Conservation (phyloP, 92 coral and sea anemone species). For the Metridium senile region DNA sequence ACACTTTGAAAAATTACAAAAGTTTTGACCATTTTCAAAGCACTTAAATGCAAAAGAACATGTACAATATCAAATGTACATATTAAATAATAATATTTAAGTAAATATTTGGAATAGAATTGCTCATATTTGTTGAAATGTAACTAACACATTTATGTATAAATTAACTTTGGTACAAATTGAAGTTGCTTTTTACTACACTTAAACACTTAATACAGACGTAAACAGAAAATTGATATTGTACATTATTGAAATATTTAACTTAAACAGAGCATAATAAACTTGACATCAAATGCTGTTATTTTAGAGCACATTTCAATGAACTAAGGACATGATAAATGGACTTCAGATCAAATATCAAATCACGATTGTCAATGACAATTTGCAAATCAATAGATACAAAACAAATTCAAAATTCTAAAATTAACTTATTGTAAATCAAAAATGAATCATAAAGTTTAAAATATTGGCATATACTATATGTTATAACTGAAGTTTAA, state of each 20-base stretch:
- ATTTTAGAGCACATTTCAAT: not conserved
- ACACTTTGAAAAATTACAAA: no score
- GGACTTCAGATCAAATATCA: not conserved
- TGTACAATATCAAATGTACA: slow-evolving; percentile 1
- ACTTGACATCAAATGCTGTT: not conserved
- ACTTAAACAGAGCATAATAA: not conserved
- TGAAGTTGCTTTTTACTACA: no score
- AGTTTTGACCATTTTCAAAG: no score
- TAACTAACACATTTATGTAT: no score
- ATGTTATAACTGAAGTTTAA: not conserved
- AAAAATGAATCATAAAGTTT: no score
- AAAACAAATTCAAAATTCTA: not conserved
- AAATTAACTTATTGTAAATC: no score
- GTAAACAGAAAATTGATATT: not conserved
- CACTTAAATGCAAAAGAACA: no score
- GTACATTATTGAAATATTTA: not conserved
- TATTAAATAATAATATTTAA: not conserved
- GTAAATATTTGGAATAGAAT: no score
- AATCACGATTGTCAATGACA: not conserved
- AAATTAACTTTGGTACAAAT: no score
- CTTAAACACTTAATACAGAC: no score
- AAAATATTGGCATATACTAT: no score
- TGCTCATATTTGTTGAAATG: no score
- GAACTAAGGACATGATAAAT: not conserved
- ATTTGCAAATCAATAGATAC: not conserved